A percentile compares a stretch with the other conserved stretches of the same genome.
Evolutionary conservation across 2,888 invertebrate species (phyloP).

Genomic region (Drosophila buzzatii): DNA sequence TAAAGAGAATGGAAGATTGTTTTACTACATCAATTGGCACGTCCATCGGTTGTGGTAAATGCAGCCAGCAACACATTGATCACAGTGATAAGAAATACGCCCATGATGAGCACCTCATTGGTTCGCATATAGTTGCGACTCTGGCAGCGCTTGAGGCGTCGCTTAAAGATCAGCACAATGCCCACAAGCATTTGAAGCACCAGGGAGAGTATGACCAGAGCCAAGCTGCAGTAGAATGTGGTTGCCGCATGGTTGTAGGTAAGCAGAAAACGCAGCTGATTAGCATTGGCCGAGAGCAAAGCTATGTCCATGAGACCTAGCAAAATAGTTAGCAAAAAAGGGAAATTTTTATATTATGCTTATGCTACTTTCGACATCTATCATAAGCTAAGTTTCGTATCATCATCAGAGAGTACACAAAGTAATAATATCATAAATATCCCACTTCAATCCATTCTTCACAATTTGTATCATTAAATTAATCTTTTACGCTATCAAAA

Average conservation of each 20-base stretch:
- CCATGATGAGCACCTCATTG: constrained; percentile 88
- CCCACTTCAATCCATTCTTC: no score
- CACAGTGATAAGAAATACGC: constrained; percentile 89
- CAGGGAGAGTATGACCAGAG: constrained; percentile 87
- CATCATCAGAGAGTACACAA: no score
- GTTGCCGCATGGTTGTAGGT: constrained; percentile 87
- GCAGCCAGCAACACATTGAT: constrained; percentile 89
- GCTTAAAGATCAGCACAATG: constrained; percentile 87
- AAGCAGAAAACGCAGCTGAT: constrained; percentile 89
- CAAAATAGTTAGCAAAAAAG: neutral
- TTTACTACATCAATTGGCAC: constrained; percentile 23
- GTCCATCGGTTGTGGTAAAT: constrained; percentile 82
- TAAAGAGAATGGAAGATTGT: constrained; percentile 6
- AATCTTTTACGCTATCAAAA: neutral
- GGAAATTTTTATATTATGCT: neutral
- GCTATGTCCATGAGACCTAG: constrained; percentile 90
- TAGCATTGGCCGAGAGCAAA: constrained; percentile 89
- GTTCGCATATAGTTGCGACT: constrained; percentile 85
- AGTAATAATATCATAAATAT: no score
- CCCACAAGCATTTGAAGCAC: constrained; percentile 89
- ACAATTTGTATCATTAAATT: no score
- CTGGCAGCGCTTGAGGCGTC: constrained; percentile 74
- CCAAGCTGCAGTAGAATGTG: constrained; percentile 87
- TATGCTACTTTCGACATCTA: neutral
- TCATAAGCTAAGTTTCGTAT: no score